phyloP scores from a whole-genome alignment of 2,113 vertebrate species.

The Siniperca chuatsi region DNA sequence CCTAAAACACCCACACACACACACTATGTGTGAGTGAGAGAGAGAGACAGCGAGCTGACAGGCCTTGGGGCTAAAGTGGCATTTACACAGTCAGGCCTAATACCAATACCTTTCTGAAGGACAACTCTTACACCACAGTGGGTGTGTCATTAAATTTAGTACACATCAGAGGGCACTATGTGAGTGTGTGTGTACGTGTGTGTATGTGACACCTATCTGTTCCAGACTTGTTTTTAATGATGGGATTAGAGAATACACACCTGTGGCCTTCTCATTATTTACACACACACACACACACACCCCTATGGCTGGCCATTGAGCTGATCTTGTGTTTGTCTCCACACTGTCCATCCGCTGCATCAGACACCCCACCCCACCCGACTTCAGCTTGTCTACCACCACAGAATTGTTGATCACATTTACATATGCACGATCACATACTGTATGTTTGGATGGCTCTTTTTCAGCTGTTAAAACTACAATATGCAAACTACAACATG shows the following conservation, averaged over 20 bases:
- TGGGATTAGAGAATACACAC: slow-evolving; percentile 75
- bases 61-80: slow-evolving; percentile 50
- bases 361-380: too few species aligned
- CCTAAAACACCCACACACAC: slow-evolving; percentile 24
- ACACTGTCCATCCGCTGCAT: neutral
- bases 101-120: slow-evolving; percentile 54
- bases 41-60: slow-evolving; percentile 31
- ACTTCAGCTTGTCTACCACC: neutral
- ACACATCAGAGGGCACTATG: slow-evolving; percentile 41
- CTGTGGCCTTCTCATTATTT: slow-evolving; percentile 73
- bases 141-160: slow-evolving; percentile 55
- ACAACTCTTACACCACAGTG: slow-evolving; percentile 40
- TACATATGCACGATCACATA: neutral
- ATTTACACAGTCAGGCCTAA: slow-evolving; percentile 61
- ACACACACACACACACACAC: slow-evolving; percentile 27
- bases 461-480: slow-evolving; percentile 10
- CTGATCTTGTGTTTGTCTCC: slow-evolving; percentile 7
- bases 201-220: slow-evolving; percentile 22
- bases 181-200: neutral
- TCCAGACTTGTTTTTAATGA: slow-evolving; percentile 75
- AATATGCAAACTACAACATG: slow-evolving; percentile 12
- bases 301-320: neutral
- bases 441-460: slow-evolving; percentile 5
- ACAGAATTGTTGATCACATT: neutral
- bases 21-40: slow-evolving; percentile 14